Evolutionary conservation across 2,797 vertebrate genomes (phyloP), one percentile per base, ranked within the genome.

Genomic region (Pseudochromis fuscus): DNA sequence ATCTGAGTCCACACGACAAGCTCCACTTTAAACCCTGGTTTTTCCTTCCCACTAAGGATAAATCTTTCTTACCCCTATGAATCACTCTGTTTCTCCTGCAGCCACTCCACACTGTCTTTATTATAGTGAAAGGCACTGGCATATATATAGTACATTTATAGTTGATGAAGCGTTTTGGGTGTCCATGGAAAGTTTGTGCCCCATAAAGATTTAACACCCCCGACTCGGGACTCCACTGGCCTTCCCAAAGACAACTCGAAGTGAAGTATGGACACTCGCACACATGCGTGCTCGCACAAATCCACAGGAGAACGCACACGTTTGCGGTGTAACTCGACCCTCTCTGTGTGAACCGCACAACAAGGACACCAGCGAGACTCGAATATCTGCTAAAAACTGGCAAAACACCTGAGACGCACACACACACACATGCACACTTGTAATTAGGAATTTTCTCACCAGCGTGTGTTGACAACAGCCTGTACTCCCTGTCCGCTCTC

Each of bases 121-220:
- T 83, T 63, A 60, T 63, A 33, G 55, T 30, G 19, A 38, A 74
- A 42, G 45, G 51, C 18, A 45, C 31, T 11, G 62, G 51, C 60
- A 70, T 61, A 80, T 75, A 77, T 72, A 82, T 67, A 72, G 70
- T 66, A 75, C 65, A 81, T 75, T 75, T 72, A 80, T 66, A 68
- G 60, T 3, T 46, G 55, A 75, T 61, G 44, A 76, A 65, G 64
- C 74, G 56, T 73, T 71, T 80, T 11, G 2, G 24, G 70, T 74
- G 65, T 81, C 72, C 44, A 6, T 69, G 67, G 64, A 81, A 73
- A 65, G 68, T 86, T 50, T 73, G 65, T 58, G 40, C 50, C 59
- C 37, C 35, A 30, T 52, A 23, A 81, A 77, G 73, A 82, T 82
- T 86, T 78, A 79, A 55, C 56, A 50, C 52, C 59, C 19, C 10